phyloP scores from a whole-genome alignment of 2,797 vertebrate genomes.

The Lithobates pipiens region DNA sequence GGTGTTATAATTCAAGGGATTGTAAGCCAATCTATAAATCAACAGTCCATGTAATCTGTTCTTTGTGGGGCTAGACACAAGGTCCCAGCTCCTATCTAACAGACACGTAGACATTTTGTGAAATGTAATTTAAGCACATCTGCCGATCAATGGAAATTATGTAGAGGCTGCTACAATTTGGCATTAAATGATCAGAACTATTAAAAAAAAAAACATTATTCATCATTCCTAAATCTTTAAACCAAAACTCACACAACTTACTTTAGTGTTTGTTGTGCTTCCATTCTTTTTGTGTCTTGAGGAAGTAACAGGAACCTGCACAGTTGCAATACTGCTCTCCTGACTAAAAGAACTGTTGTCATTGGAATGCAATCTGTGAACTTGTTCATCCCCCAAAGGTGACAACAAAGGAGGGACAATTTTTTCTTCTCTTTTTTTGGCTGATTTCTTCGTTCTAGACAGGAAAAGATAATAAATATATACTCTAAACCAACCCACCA shows the following conservation, averaged over 20 bases:
- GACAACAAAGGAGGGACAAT: slow-evolving; percentile 91
- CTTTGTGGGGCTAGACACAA: too few species aligned
- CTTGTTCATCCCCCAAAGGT: slow-evolving; percentile 86
- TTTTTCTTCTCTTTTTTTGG: slow-evolving; percentile 87
- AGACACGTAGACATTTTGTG: too few species aligned
- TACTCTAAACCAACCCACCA: not conserved
- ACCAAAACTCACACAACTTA: slow-evolving; percentile 78
- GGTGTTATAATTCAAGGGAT: too few species aligned
- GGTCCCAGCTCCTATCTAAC: too few species aligned
- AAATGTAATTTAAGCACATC: too few species aligned
- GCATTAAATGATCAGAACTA: not conserved
- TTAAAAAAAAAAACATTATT: not conserved
- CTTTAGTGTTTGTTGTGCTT: slow-evolving; percentile 83
- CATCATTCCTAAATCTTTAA: too few species aligned
- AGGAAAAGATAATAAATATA: not conserved
- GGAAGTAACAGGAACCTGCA: slow-evolving; percentile 72
- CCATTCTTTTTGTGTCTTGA: slow-evolving; percentile 88
- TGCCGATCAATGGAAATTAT: not conserved
- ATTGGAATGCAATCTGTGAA: slow-evolving; percentile 77
- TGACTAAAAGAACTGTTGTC: slow-evolving; percentile 77
- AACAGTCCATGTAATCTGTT: too few species aligned
- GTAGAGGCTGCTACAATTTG: not conserved
- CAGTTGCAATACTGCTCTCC: slow-evolving; percentile 74
- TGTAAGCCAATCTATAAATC: too few species aligned
- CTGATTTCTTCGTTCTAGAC: slow-evolving; percentile 81